Conservation (phyloP, 2,888 invertebrate species). For the Pristionchus japonicus region DNA sequence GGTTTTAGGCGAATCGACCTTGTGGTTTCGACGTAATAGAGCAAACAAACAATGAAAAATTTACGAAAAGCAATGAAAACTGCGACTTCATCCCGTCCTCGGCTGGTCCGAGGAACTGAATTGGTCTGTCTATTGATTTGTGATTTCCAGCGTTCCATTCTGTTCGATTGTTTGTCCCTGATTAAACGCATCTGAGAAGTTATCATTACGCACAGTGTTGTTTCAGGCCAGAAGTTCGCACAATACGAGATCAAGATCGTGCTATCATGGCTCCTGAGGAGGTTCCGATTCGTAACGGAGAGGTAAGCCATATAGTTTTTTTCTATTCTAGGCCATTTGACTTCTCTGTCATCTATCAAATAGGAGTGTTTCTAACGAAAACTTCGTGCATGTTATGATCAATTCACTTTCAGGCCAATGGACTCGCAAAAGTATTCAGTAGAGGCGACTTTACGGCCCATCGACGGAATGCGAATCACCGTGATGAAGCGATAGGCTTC, state of each 20-base stretch:
- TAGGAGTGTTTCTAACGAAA: no score
- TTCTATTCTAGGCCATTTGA: no score
- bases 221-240: constrained; percentile 34
- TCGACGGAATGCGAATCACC: neutral
- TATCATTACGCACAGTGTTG: neutral
- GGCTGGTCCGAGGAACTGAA: neutral
- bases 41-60: no score
- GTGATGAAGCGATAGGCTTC: neutral
- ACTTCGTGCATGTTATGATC: no score
- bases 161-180: no score
- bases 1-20: no score
- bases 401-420: neutral
- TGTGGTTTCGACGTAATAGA: no score
- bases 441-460: neutral
- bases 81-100: neutral
- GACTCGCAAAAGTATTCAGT: neutral
- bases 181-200: no score
- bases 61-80: no score
- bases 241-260: constrained; percentile 28
- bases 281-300: constrained; percentile 7
- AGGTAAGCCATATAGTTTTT: no score
- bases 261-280: constrained; percentile 7
- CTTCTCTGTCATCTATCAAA: no score
- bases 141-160: no score
- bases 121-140: neutral